Conservation (phyloP, 2,797 vertebrate species). For the Balearica regulorum region DNA sequence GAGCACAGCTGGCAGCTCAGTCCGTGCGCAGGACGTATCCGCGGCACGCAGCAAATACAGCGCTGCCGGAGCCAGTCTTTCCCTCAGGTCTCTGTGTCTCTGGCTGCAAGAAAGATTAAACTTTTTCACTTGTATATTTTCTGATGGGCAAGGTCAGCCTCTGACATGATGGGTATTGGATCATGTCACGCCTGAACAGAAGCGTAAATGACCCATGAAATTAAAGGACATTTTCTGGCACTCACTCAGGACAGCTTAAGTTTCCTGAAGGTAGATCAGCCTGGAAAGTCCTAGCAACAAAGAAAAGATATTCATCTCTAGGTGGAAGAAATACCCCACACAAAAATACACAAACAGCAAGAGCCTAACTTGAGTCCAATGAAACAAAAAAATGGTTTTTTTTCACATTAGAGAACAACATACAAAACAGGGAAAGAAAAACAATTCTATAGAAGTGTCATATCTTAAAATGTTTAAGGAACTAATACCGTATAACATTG, state of each 20-base stretch:
- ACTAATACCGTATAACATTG: not conserved
- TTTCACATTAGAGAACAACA: not conserved
- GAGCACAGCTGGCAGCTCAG: not conserved
- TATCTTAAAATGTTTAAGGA: not conserved
- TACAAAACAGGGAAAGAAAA: not conserved
- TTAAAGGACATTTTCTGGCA: not conserved
- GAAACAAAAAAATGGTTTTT: not conserved
- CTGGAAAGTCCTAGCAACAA: not conserved
- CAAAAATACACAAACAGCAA: not conserved
- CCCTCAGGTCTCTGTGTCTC: not conserved
- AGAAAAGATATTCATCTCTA: not conserved
- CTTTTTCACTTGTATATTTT: not conserved
- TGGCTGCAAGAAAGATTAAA: not conserved
- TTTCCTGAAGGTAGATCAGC: not conserved
- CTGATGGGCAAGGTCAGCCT: conserved; percentile 9
- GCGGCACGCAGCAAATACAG: rapidly evolving
- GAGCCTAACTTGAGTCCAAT: not conserved
- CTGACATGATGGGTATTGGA: not conserved
- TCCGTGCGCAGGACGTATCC: rapidly evolving
- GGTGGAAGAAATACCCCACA: not conserved
- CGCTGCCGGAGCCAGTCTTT: not conserved
- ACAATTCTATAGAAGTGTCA: not conserved
- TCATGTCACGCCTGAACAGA: not conserved
- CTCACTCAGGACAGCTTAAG: not conserved
- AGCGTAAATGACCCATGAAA: not conserved